phyloP scores from a whole-genome alignment of 2,113 vertebrate species.

The Passer domesticus region DNA sequence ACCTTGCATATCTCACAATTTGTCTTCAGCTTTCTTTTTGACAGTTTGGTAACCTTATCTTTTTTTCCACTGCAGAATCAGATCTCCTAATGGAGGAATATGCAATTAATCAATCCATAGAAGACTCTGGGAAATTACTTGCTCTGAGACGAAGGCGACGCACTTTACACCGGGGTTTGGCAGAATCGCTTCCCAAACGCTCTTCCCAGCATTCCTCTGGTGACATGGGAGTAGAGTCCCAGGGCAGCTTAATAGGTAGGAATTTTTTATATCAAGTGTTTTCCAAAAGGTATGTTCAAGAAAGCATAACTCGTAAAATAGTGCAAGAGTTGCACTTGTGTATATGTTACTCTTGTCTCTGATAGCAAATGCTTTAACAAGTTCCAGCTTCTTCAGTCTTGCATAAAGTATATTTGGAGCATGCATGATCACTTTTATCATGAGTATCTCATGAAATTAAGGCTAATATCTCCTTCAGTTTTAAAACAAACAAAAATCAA shows the following conservation, averaged over 20 bases:
- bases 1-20: neutral
- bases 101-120: slow-evolving; percentile 77
- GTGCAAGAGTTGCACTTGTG: neutral
- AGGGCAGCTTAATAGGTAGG: slow-evolving; percentile 65
- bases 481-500: neutral
- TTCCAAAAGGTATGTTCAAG: neutral
- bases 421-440: neutral
- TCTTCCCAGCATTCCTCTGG: slow-evolving; percentile 56
- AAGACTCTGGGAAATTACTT: slow-evolving; percentile 82
- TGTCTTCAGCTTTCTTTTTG: neutral
- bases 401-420: neutral
- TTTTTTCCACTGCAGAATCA: slow-evolving; percentile 74
- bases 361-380: neutral
- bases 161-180: slow-evolving; percentile 77
- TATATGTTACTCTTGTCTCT: neutral
- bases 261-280: neutral
- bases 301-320: neutral
- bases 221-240: slow-evolving; percentile 47
- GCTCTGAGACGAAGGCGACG: slow-evolving; percentile 83
- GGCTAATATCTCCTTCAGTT: neutral
- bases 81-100: slow-evolving; percentile 89
- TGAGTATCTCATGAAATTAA: neutral
- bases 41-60: neutral
- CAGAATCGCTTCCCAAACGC: slow-evolving; percentile 79
- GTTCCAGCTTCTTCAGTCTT: neutral